Conservation (phyloP, 1,140 invertebrate species). For the Caligus rogercresseyi region DNA sequence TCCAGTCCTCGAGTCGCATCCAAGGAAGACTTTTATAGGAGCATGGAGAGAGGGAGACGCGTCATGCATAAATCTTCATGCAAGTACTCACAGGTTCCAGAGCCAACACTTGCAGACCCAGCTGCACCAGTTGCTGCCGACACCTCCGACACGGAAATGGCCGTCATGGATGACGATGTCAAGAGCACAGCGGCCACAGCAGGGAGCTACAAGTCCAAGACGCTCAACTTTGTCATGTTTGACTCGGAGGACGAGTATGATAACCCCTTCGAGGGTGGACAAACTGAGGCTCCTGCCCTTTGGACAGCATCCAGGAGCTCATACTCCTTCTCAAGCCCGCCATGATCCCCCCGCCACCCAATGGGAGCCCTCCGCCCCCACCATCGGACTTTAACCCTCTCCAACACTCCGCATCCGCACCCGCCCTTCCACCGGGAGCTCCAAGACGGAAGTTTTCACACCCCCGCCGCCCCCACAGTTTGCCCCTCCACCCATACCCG, state of each 20-base stretch:
- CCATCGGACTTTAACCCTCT: slow-evolving; percentile 18
- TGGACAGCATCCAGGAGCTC: slow-evolving; percentile 34
- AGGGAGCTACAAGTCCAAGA: slow-evolving; percentile 37
- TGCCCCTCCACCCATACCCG: slow-evolving; percentile 14
- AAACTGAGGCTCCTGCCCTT: slow-evolving; percentile 50
- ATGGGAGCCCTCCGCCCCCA: slow-evolving; percentile 13
- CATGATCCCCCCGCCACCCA: slow-evolving; percentile 13
- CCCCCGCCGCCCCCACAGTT: slow-evolving; percentile 19
- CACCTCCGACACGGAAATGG: slow-evolving; percentile 62
- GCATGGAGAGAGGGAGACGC: background rate
- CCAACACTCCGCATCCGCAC: slow-evolving; percentile 17
- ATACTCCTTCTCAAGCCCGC: no score
- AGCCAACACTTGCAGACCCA: background rate
- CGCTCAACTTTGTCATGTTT: slow-evolving; percentile 65
- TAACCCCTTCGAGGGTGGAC: slow-evolving; percentile 58
- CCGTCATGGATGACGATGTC: slow-evolving; percentile 79
- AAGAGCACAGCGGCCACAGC: slow-evolving; percentile 61
- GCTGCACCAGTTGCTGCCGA: slow-evolving; percentile 27
- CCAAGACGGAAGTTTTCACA: slow-evolving; percentile 2
- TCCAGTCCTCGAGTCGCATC: background rate
- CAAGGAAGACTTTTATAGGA: background rate
- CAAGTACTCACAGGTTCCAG: background rate
- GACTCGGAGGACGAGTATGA: slow-evolving; percentile 72
- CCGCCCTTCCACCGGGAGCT: background rate
- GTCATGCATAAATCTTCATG: background rate